These are phyloP conservation scores for Campylomormyrus numenius DNA, from an alignment of 2,113 vertebrate species.

Conservation along the genomic window DNA sequence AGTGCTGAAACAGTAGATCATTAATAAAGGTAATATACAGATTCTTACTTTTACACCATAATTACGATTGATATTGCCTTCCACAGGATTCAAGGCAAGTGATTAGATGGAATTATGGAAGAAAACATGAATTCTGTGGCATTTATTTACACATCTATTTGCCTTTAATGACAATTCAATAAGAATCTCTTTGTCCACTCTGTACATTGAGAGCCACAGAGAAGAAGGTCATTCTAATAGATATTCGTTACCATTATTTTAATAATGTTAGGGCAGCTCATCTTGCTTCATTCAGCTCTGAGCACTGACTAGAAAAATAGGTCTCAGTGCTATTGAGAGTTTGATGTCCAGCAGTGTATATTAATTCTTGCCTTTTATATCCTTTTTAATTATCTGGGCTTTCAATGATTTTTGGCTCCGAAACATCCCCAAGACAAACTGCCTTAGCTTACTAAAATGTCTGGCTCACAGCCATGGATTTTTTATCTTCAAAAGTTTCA, in stretches of 20 bases:
- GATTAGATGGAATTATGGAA: background rate
- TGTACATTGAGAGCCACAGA: background rate
- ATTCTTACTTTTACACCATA: background rate
- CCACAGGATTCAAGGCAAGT: background rate
- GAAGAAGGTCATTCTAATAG: background rate
- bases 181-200: background rate
- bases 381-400: background rate
- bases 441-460: background rate
- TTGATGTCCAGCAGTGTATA: background rate
- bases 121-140: background rate
- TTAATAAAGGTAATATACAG: background rate
- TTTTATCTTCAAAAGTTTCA: background rate
- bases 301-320: background rate
- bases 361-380: conserved; percentile 1
- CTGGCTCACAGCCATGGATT: background rate
- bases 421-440: background rate
- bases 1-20: background rate
- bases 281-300: background rate
- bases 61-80: background rate
- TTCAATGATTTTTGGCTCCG: background rate
- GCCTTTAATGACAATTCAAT: background rate
- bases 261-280: background rate
- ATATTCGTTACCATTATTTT: background rate
- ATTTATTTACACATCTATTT: background rate
- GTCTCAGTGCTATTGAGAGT: background rate